Evolutionary conservation across 2,113 vertebrate species (phyloP).

Genomic region (Elachura formosa): DNA sequence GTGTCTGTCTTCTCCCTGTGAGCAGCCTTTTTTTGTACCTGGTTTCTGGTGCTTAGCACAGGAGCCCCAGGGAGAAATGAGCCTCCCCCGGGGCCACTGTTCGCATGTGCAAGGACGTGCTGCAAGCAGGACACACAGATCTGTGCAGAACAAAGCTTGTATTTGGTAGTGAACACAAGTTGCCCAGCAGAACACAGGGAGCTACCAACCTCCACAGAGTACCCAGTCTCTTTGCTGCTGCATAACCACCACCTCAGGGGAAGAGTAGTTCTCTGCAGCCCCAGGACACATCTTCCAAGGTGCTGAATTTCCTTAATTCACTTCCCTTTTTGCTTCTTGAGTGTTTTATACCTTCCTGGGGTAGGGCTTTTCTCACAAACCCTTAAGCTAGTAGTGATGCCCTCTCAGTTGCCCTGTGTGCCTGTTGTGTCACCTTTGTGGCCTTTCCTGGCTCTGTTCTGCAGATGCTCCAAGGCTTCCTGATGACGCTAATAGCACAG

Average conservation of each 20-base stretch:
- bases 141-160: neutral
- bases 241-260: neutral
- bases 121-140: neutral
- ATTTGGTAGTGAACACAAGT: neutral
- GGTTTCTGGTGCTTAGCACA: neutral
- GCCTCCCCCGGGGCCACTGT: neutral
- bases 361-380: neutral
- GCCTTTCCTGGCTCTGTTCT: neutral
- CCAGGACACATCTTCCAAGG: neutral
- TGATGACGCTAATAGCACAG: accelerated
- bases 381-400: neutral
- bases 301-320: neutral
- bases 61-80: neutral
- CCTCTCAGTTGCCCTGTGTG: neutral
- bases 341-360: neutral
- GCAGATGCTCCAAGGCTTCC: neutral
- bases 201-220: accelerated
- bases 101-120: neutral
- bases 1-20: neutral
- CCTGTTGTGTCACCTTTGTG: neutral
- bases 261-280: neutral
- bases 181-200: neutral
- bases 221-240: neutral
- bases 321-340: neutral
- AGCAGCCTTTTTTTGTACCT: neutral